Conservation (phyloP, 2,113 vertebrate genomes). For the Podarcis cretensis region DNA sequence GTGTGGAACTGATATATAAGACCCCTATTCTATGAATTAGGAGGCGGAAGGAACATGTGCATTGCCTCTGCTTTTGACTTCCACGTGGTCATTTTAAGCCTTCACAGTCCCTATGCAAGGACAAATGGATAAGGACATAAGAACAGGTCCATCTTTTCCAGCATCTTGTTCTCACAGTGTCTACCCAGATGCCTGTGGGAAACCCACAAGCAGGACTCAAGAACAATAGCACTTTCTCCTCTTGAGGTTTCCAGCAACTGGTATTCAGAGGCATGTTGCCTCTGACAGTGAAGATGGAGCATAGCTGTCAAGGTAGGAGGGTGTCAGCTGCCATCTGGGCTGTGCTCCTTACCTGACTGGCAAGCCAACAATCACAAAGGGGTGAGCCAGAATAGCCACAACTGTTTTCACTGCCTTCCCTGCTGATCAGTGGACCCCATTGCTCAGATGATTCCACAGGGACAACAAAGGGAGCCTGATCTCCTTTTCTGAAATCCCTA, state of each 20-base stretch:
- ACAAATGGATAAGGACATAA: background rate
- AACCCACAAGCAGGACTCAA: no score
- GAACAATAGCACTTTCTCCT: no score
- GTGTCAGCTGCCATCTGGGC: no score
- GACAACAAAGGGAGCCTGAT: background rate
- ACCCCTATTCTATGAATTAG: background rate
- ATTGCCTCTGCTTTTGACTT: background rate
- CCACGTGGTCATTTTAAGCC: background rate
- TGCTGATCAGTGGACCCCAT: background rate
- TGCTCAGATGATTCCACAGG: background rate
- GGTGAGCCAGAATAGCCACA: no score
- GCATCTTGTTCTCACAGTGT: background rate
- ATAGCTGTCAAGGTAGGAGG: no score
- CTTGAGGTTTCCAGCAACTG: background rate
- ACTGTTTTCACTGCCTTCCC: no score
- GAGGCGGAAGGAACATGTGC: background rate
- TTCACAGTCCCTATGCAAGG: background rate
- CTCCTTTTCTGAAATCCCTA: background rate
- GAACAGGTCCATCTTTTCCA: background rate
- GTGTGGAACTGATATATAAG: background rate
- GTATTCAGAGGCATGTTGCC: background rate
- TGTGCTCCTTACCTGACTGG: no score
- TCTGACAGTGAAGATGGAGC: no score
- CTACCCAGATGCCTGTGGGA: no score
- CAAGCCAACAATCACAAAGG: no score